phyloP scores from a whole-genome alignment of 2,797 vertebrate genomes.

The Rhabdomys pumilio region DNA sequence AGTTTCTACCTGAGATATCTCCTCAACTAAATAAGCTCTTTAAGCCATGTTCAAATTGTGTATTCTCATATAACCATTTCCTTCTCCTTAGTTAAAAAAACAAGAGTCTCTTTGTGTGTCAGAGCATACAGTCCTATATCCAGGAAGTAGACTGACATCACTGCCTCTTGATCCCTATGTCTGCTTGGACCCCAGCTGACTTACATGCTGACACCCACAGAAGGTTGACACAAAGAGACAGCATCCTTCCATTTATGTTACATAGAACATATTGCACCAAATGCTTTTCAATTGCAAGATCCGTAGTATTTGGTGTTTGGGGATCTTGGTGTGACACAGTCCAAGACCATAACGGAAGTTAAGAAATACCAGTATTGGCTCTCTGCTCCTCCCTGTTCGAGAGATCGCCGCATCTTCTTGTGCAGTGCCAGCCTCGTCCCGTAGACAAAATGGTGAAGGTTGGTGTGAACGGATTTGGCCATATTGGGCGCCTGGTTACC shows the following conservation, averaged over 20 bases:
- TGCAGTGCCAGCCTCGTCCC: too few species aligned
- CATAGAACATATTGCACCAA: background rate
- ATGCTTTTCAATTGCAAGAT: background rate
- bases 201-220: background rate
- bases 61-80: background rate
- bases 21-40: background rate
- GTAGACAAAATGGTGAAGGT: too few species aligned
- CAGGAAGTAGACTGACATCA: background rate
- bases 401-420: too few species aligned
- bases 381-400: too few species aligned
- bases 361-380: background rate
- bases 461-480: too few species aligned
- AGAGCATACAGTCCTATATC: background rate
- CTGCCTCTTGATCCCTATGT: background rate
- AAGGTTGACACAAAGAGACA: background rate
- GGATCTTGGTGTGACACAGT: background rate
- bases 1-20: background rate
- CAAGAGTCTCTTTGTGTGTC: background rate
- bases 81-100: background rate
- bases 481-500: too few species aligned
- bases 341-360: background rate
- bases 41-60: background rate
- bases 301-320: conserved; percentile 7
- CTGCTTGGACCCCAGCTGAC: background rate
- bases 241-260: background rate